phyloP scores from a whole-genome alignment of 2,113 vertebrate genomes.

The Hippocampus guttulatus region DNA sequence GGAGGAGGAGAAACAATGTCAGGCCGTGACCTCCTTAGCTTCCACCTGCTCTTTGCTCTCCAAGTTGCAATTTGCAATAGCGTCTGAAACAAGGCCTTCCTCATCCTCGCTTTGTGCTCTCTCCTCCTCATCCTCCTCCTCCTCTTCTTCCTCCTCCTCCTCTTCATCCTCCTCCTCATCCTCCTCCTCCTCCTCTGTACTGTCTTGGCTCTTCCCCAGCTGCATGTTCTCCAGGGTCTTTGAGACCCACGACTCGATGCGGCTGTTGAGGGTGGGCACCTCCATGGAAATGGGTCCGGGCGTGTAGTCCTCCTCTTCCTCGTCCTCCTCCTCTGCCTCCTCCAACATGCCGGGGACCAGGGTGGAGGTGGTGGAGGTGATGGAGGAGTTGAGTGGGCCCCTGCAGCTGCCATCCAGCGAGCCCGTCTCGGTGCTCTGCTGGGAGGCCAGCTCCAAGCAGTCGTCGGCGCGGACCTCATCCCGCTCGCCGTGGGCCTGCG shows the following conservation, averaged over 20 bases:
- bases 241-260: constrained; percentile 96
- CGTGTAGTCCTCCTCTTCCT: constrained; percentile 86
- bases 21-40: constrained; percentile 49
- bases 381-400: constrained; percentile 89
- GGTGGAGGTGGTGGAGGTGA: constrained; percentile 95
- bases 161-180: constrained; percentile 85
- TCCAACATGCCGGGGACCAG: constrained; percentile 96
- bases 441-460: constrained; percentile 90
- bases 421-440: constrained; percentile 95
- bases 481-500: constrained; percentile 59
- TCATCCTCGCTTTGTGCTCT: constrained; percentile 82
- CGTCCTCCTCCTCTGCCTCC: constrained; percentile 85
- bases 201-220: constrained; percentile 84
- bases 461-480: constrained; percentile 87
- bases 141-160: constrained; percentile 72
- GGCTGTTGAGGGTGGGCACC: constrained; percentile 88
- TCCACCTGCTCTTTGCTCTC: constrained; percentile 52
- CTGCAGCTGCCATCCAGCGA: constrained; percentile 93
- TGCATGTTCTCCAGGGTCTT: constrained; percentile 96
- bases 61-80: constrained; percentile 63
- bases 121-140: constrained; percentile 70
- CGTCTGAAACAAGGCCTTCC: constrained; percentile 77
- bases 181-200: constrained; percentile 82
- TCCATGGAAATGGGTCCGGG: constrained; percentile 88
- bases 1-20: constrained; percentile 19